Evolutionary conservation across 1,140 invertebrate genomes (phyloP).

Genomic region (Branchinecta lindahli): DNA sequence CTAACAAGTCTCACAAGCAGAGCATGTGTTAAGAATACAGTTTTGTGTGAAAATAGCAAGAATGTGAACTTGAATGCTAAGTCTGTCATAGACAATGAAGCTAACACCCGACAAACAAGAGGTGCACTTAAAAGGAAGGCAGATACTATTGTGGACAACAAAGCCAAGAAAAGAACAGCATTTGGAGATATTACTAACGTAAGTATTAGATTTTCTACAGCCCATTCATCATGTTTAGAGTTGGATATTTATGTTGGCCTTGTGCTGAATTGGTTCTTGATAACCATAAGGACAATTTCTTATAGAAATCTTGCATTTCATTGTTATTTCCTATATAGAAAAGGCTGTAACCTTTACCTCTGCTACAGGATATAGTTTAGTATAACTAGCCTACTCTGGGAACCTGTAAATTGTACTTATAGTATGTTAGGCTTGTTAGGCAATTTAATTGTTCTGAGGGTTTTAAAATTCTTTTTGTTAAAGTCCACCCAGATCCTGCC

Average conservation of each 20-base stretch:
- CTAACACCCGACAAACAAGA: not conserved
- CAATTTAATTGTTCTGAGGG: no score
- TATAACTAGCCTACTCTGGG: not conserved
- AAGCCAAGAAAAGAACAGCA: conserved; percentile 45
- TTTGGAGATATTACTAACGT: conserved; percentile 63
- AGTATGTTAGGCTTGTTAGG: no score
- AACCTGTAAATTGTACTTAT: conserved; percentile 15
- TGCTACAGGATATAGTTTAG: conserved; percentile 14
- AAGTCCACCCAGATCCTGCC: no score
- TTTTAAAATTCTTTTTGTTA: no score
- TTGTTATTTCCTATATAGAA: conserved; percentile 12
- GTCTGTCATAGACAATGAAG: not conserved
- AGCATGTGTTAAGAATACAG: no score
- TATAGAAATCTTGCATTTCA: conserved; percentile 15
- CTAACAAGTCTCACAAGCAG: no score
- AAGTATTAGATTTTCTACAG: conserved; percentile 19
- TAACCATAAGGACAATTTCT: conserved; percentile 16
- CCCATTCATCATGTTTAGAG: not conserved
- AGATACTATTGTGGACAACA: conserved; percentile 19
- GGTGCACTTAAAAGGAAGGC: conserved; percentile 18
- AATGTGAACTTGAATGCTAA: no score
- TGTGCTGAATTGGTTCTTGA: not conserved
- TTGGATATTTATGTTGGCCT: conserved; percentile 20
- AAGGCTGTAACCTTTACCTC: conserved; percentile 19
- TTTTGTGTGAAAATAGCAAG: no score